Base-by-base conservation (phyloP, 1,140 invertebrate species). In the Paracyclopina nana region DNA sequence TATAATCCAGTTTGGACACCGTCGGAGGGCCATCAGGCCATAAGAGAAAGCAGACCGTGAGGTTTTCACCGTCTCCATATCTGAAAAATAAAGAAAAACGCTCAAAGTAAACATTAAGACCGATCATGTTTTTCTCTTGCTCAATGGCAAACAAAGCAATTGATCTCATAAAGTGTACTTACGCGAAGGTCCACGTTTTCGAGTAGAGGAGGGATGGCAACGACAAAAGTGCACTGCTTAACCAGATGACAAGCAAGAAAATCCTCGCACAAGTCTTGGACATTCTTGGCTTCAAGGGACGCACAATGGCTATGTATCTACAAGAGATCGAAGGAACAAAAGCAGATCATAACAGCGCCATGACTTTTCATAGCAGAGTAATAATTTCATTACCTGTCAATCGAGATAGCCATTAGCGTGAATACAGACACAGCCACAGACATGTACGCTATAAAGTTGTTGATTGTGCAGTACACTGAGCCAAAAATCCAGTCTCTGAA, bases 361-460 rank as follows among this genome's bases (percentile, higher is more conserved):
- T 38, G n/a, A n/a, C n/a, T n/a, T n/a, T n/a, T n/a, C n/a, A n/a
- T n/a, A n/a, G n/a, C n/a, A n/a, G n/a, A n/a, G n/a, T n/a, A n/a
- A n/a, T n/a, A n/a, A n/a, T n/a, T n/a, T n/a, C n/a, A n/a, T 8
- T 38, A 38, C 50, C 50, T 22, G 28, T 52, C 34, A 24, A 52
- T 14, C 6, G 50, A 42, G 11, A 52, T 44, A 18, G 40, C 40
- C 20, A 44, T 22, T 6, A 52, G 74, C 0, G 85, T 90, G 59
- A 90, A 83, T 14, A 90, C 85, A 55, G 80, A 85, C 0, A 81
- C 79, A 0, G 82, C 76, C 0, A 91, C 83, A 1, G 84, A 84
- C 46, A 84, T 77, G 56, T 81, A 79, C 1, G 82, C 80, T 52
- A 91, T 80, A 61, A 90, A 91, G 65, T 84, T 85, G 62, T 80